A percentile compares a stretch with the other conserved stretches of the same genome.
phyloP scores from a whole-genome alignment of 2,888 invertebrate species.

The Diarsia mendica region DNA sequence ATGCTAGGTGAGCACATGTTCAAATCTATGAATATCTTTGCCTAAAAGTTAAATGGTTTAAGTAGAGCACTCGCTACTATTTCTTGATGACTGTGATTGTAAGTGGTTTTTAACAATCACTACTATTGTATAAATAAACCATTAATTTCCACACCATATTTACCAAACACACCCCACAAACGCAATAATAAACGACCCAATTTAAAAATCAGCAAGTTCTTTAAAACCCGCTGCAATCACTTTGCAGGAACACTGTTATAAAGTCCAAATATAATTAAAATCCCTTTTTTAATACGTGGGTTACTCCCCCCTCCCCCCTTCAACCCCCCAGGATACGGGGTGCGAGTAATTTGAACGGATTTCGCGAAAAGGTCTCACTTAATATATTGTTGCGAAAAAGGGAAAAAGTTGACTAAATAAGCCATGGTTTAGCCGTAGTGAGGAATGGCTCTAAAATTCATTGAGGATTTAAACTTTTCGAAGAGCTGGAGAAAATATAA shows the following conservation, averaged over 20 bases:
- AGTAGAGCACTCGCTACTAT: too few relatives aligned
- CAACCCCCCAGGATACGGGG: constrained; percentile 70
- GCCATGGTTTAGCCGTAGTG: constrained; percentile 72
- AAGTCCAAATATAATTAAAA: constrained; percentile 63
- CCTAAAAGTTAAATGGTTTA: background rate
- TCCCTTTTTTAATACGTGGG: constrained; percentile 65
- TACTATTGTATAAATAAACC: background rate
- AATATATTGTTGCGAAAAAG: constrained; percentile 78
- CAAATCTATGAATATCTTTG: background rate
- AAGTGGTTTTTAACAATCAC: too few relatives aligned
- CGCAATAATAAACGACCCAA: constrained; percentile 20
- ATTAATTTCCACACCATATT: constrained; percentile 28
- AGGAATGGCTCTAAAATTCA: constrained; percentile 78
- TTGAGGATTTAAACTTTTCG: constrained; percentile 55
- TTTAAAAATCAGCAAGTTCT: constrained; percentile 38
- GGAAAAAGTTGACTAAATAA: constrained; percentile 76
- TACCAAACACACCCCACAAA: constrained; percentile 19
- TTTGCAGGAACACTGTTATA: constrained; percentile 56
- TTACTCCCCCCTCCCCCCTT: constrained; percentile 67
- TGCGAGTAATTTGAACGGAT: constrained; percentile 80
- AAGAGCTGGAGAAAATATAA: background rate
- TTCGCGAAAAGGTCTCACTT: constrained; percentile 78
- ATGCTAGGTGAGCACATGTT: background rate
- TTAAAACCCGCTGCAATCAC: constrained; percentile 57
- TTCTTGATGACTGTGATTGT: too few relatives aligned